A percentile compares a stretch with the other conserved stretches of the same genome.
Evolutionary conservation across 1,140 invertebrate genomes (phyloP).

Genomic region (Lethrus apterus): DNA sequence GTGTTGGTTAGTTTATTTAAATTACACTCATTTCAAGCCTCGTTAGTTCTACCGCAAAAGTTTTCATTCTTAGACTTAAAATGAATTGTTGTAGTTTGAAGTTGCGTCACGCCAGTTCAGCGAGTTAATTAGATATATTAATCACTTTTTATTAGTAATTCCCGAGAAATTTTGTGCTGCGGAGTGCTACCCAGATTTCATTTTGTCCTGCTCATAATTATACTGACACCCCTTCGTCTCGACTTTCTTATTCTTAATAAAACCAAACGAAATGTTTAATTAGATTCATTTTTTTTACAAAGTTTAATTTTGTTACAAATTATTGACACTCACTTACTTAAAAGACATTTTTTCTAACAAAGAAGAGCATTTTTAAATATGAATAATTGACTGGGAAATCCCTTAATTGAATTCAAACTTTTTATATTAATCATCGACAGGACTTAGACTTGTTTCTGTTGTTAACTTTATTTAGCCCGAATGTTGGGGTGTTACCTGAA

Average conservation of each 20-base stretch:
- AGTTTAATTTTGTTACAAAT: no score
- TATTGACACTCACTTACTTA: no score
- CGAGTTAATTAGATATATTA: conserved; percentile 30
- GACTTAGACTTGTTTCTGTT: no score
- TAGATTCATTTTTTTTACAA: no score
- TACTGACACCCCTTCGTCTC: conserved; percentile 1
- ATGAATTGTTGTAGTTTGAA: conserved; percentile 30
- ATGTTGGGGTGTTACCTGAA: no score
- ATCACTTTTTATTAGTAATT: conserved; percentile 30
- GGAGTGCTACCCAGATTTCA: conserved; percentile 26
- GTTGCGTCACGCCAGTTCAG: conserved; percentile 25
- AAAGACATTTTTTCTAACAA: no score
- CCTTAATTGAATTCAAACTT: no score
- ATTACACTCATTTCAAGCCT: conserved; percentile 23
- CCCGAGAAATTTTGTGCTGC: conserved; percentile 22
- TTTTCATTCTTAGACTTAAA: conserved; percentile 26
- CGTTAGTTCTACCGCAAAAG: conserved; percentile 26
- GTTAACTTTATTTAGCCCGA: no score
- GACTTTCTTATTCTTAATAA: conserved; percentile 2
- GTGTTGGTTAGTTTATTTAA: conserved; percentile 28
- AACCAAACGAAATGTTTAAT: no score
- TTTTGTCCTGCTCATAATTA: conserved; percentile 21
- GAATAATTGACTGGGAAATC: no score
- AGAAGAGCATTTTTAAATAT: no score
- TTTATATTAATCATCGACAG: no score